phyloP scores from a whole-genome alignment of 1,140 invertebrate genomes.

The Heliconius melpomene region DNA sequence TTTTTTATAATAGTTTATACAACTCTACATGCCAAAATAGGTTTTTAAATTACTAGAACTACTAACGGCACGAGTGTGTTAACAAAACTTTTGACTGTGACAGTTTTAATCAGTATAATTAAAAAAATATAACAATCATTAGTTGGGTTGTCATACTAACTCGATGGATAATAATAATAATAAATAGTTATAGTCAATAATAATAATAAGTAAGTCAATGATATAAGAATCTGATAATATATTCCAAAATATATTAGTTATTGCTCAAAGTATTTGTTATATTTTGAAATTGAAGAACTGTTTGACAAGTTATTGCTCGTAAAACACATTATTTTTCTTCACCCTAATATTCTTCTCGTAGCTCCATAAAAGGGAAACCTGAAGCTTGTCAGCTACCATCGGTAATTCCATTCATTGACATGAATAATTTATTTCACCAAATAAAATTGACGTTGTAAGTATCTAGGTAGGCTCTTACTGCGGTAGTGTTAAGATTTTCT shows the following conservation, averaged over 20 bases:
- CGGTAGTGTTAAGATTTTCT: neutral
- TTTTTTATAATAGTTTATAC: no score
- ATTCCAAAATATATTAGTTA: neutral
- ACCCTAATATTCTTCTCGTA: slow-evolving; percentile 20
- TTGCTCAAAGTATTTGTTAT: neutral
- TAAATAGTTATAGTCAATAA: no score
- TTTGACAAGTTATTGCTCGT: neutral
- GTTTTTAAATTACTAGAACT: no score
- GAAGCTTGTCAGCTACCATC: slow-evolving; percentile 31
- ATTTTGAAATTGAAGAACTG: neutral
- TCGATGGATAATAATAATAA: no score
- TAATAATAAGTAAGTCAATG: no score
- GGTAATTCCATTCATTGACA: slow-evolving; percentile 23
- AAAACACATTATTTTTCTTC: neutral
- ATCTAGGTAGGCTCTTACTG: neutral
- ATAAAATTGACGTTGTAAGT: neutral
- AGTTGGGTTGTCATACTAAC: no score
- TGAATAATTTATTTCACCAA: slow-evolving; percentile 33
- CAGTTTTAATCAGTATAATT: no score
- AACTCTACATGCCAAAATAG: no score
- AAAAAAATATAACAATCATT: no score
- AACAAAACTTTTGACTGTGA: no score
- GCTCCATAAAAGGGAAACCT: slow-evolving; percentile 22
- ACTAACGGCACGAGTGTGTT: no score
- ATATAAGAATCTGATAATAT: neutral